phyloP scores from a whole-genome alignment of 2,797 vertebrate species.

The Falco naumanni region DNA sequence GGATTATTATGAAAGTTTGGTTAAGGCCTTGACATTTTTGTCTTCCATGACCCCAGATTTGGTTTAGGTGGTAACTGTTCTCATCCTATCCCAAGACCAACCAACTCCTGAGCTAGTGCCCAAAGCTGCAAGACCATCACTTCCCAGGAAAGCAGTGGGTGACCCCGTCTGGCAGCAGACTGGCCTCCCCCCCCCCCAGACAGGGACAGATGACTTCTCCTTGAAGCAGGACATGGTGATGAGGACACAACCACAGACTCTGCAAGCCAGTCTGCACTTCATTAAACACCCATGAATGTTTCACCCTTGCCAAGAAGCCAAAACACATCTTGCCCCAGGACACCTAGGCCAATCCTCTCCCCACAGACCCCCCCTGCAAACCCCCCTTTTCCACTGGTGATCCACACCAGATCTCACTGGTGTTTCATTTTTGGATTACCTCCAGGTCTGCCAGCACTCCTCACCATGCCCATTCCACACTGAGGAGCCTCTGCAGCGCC shows the following conservation, averaged over 20 bases:
- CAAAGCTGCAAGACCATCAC: neutral
- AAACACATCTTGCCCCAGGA: neutral
- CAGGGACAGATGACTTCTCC: neutral
- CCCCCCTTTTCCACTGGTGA: neutral
- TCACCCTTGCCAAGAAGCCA: neutral
- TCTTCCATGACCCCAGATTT: conserved; percentile 52
- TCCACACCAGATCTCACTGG: neutral
- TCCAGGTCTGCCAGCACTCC: neutral
- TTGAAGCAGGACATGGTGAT: neutral
- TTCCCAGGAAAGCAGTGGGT: neutral
- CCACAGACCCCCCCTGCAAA: neutral
- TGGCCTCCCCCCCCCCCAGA: neutral
- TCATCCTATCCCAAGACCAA: conserved; percentile 19
- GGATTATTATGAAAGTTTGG: conserved; percentile 68
- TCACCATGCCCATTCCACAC: neutral
- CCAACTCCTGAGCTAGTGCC: conserved; percentile 34
- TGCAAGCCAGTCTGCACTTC: neutral
- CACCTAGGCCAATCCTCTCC: neutral
- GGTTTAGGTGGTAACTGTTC: conserved; percentile 47
- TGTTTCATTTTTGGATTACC: neutral
- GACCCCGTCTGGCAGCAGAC: neutral
- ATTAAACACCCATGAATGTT: neutral
- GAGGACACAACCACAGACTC: neutral
- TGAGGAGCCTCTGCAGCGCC: neutral
- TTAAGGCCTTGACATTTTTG: conserved; percentile 71